Percentiles rank a stretch among this genome's conserved stretches.
These are phyloP conservation scores for Ichneumoninae sp. DNA, from an alignment of 2,888 invertebrate species.

Conservation along the genomic window DNA sequence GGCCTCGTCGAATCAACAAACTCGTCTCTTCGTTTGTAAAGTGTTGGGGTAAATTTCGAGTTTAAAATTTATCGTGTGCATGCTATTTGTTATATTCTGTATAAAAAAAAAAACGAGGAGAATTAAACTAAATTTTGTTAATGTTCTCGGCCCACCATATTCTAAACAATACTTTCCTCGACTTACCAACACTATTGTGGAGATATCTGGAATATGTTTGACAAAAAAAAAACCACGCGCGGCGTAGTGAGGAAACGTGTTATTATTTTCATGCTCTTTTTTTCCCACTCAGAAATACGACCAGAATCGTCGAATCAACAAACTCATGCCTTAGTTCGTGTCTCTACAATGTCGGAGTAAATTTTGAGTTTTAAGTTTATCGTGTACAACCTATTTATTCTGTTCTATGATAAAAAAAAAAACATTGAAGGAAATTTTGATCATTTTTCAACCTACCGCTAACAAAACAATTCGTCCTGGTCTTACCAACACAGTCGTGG, in stretches of 20 bases:
- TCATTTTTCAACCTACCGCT: too few species aligned
- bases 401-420: too few species aligned
- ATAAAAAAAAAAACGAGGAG: too few species aligned
- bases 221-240: slow-evolving; percentile 12
- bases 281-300: not conserved
- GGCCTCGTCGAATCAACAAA: not conserved
- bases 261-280: slow-evolving; percentile 9
- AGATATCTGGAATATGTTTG: slow-evolving; percentile 16
- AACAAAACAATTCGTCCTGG: not conserved
- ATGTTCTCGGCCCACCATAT: too few species aligned
- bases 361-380: not conserved
- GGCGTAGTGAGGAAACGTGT: not conserved
- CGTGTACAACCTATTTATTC: not conserved
- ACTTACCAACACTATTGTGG: not conserved
- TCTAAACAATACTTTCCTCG: not conserved
- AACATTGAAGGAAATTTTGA: too few species aligned
- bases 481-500: not conserved
- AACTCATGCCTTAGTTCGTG: not conserved
- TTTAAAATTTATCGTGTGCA: not conserved
- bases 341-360: not conserved
- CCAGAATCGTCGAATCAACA: not conserved
- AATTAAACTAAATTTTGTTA: too few species aligned
- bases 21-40: too few species aligned
- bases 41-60: not conserved
- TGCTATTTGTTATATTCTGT: too few species aligned